Base-by-base conservation (phyloP, 2,113 vertebrate species). In the Artemisiospiza belli region DNA sequence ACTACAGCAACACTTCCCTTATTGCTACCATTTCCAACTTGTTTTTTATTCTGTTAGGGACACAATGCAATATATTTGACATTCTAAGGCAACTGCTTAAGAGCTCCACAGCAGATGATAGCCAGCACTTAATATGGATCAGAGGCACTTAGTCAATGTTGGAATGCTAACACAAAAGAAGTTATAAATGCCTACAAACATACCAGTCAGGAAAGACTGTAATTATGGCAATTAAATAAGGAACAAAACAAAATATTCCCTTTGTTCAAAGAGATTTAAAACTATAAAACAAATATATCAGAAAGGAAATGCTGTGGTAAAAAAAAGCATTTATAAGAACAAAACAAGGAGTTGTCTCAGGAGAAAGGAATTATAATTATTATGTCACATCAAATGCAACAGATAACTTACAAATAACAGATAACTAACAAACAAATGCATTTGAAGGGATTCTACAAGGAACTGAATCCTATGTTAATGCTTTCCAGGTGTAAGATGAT, bases 401-500 rank as follows among this genome's bases (percentile, higher is more conserved):
- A 11, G 83, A 39, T 83, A 92, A 92, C 46, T 82, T 74, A 78
- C 64, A 86, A 92, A 86, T n/a, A 92, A 91, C 2, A 11, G 83
- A 39, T 83, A 92, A 92, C 46, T 82, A 69, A 78, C 64, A 86
- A 92, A 86, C 63, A 96, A 83, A 95, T 33, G 75, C 52, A 92
- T 93, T 47, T 83, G 80, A 92, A n/a, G n/a, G 61, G 93, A 83
- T 74, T 70, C 82, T 86, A 74, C 33, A 80, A 78, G 57, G 82
- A 93, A 90, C 64, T 88, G 59, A 94, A 95, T 75, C 64, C 49
- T 63, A 12, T 41, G n/a, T 72, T 92, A 96, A 96, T 91, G 73
- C 81, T 87, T 89, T 91, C 77, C 94, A 96, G 87, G 92, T 95
- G 83, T 89, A 96, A 94, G 80, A 90, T 27, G 69, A 94, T 89